A percentile compares a stretch with the other conserved stretches of the same genome.
Conservation (phyloP, 2,888 invertebrate genomes). For the Ectemnius lituratus region DNA sequence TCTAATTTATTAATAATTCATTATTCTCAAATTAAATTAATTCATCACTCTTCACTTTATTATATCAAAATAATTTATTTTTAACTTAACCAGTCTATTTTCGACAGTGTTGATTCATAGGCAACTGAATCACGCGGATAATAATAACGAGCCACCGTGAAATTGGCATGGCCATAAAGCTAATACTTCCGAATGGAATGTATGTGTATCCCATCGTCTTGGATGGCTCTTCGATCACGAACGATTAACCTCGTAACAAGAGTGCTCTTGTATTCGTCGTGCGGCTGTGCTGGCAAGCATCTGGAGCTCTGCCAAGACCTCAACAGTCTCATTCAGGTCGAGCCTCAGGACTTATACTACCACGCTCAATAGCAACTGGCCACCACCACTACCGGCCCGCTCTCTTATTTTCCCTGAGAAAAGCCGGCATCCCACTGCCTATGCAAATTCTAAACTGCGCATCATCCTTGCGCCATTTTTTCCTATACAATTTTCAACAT, state of each 20-base stretch:
- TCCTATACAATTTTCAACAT: neutral
- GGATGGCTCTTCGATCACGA: constrained; percentile 57
- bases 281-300: constrained; percentile 27
- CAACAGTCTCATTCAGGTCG: constrained; percentile 65
- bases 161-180: too few species aligned
- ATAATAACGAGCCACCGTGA: too few species aligned
- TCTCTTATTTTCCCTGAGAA: constrained; percentile 50
- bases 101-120: neutral
- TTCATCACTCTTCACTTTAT: too few species aligned
- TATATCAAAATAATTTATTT: too few species aligned
- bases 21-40: too few species aligned
- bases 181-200: too few species aligned
- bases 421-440: too few species aligned
- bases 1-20: too few species aligned
- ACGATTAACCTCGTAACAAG: constrained; percentile 64
- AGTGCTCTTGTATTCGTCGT: constrained; percentile 58
- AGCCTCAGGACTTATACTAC: constrained; percentile 49
- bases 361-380: constrained; percentile 66
- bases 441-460: too few species aligned
- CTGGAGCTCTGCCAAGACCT: constrained; percentile 64
- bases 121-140: too few species aligned
- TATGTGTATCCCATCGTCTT: constrained; percentile 2
- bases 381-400: constrained; percentile 54
- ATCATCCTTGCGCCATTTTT: neutral
- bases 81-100: too few species aligned